Evolutionary conservation across 2,888 invertebrate genomes (phyloP), one percentile per base, ranked within the genome.

Genomic region (Aporophyla nigra): DNA sequence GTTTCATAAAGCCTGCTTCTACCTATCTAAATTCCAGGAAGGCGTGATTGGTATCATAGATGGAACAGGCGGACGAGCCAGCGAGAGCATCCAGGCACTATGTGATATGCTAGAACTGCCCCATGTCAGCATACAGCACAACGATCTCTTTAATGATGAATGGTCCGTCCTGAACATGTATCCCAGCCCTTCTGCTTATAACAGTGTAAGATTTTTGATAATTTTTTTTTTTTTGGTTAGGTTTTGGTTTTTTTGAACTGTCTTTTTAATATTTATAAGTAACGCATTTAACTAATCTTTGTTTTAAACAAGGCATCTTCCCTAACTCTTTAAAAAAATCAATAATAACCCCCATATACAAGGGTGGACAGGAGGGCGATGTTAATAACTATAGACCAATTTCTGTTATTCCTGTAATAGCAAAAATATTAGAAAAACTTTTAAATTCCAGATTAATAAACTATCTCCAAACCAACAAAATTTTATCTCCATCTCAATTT

Each of bases 21-120:
- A 1, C 2, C 5, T 51, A 21, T 76, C n/a, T 43, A 56, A 43
- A 33, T 94, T 94, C 59, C 89, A 97, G 97, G 97, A 97, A 88
- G 98, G 98, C 69, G 97, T 99, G 3, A 98, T 98, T 5, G 99
- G 98, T 9, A 97, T 99, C 56, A 98, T 99, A 91, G 99, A 99
- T 9, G 99, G 99, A 0, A 97, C 98, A 59, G 97, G 98, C 12
- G 97, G 97, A 6, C 95, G 97, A 78, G 97, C 98, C 0, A 98
- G 98, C 19, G 98, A 98, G 74, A 98, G 98, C 90, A 98, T 99
- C 10, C 98, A 98, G 93, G 98, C 98, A 70, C 97, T 99, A 84
- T 98, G 99, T 90, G 98, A 98, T 90, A 97, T 97, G 71, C 96
- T 99, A 90, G 98, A 99, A 93, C 97, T 99, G 80, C 99, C 99